Conservation (phyloP, 2,888 invertebrate species). For the Cancer borealis region DNA sequence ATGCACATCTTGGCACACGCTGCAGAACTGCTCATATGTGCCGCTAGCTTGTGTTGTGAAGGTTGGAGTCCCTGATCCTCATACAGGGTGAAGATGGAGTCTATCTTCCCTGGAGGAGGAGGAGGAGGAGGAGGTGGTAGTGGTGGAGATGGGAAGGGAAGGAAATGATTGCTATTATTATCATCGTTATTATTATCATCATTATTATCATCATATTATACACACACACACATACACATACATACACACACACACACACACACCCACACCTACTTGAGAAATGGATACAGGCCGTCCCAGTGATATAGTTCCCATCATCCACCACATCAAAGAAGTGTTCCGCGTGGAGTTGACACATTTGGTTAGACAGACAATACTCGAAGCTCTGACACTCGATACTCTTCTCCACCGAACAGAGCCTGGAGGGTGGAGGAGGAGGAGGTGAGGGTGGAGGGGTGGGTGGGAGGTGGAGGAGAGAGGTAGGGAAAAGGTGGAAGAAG, state of each 20-base stretch:
- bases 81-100: slow-evolving; percentile 52
- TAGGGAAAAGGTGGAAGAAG: not conserved
- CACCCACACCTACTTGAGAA: slow-evolving; percentile 67
- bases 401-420: slow-evolving; percentile 60
- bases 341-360: slow-evolving; percentile 61
- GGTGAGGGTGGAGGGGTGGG: not conserved
- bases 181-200: not conserved
- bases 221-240: not conserved
- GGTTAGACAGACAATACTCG: slow-evolving; percentile 52
- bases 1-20: slow-evolving; percentile 68
- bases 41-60: slow-evolving; percentile 58
- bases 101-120: slow-evolving; percentile 48
- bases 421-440: not conserved
- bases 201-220: not conserved
- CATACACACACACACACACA: not conserved
- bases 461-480: too few species aligned
- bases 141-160: not conserved
- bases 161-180: not conserved
- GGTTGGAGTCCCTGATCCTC: slow-evolving; percentile 57
- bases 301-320: slow-evolving; percentile 46
- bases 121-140: not conserved
- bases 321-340: slow-evolving; percentile 67
- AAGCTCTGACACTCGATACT: slow-evolving; percentile 69
- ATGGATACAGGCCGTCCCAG: slow-evolving; percentile 57
- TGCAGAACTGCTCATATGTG: not conserved